Conservation (phyloP, 1,140 invertebrate species). For the Hypothenemus hampei region DNA sequence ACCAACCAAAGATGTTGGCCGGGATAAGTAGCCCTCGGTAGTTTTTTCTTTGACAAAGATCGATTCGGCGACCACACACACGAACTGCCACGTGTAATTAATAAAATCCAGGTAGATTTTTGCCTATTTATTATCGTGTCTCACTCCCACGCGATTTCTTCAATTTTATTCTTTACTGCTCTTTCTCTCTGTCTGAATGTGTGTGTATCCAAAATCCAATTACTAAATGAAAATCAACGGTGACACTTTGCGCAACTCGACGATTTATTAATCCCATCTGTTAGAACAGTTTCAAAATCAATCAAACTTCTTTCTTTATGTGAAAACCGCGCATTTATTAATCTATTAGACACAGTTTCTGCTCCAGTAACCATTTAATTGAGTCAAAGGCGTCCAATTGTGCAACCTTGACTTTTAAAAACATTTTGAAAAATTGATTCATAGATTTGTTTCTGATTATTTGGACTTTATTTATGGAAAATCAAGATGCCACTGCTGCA, state of each 20-base stretch:
- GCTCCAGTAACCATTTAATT: conserved; percentile 18
- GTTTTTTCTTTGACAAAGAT: conserved; percentile 21
- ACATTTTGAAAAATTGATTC: conserved; percentile 11
- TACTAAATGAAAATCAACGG: neutral
- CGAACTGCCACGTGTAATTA: conserved; percentile 10
- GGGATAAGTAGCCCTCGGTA: conserved; percentile 19
- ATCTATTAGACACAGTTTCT: conserved; percentile 18
- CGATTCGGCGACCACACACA: conserved; percentile 15
- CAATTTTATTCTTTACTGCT: neutral
- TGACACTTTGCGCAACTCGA: conserved; percentile 5
- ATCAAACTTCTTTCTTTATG: conserved; percentile 13
- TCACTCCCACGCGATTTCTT: conserved; percentile 4
- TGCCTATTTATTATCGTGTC: conserved; percentile 19
- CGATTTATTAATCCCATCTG: conserved; percentile 9
- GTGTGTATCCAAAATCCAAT: neutral
- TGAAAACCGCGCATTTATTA: conserved; percentile 13
- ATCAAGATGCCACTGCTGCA: too few species aligned
- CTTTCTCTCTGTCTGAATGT: neutral
- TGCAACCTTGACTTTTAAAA: conserved; percentile 13
- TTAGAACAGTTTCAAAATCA: conserved; percentile 1
- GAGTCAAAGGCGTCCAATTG: conserved; percentile 16
- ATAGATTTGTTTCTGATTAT: too few species aligned
- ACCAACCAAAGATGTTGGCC: conserved; percentile 12
- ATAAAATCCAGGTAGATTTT: conserved; percentile 21
- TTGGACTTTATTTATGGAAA: too few species aligned